Conservation (phyloP, 1,140 invertebrate genomes). For the Formica selysi region DNA sequence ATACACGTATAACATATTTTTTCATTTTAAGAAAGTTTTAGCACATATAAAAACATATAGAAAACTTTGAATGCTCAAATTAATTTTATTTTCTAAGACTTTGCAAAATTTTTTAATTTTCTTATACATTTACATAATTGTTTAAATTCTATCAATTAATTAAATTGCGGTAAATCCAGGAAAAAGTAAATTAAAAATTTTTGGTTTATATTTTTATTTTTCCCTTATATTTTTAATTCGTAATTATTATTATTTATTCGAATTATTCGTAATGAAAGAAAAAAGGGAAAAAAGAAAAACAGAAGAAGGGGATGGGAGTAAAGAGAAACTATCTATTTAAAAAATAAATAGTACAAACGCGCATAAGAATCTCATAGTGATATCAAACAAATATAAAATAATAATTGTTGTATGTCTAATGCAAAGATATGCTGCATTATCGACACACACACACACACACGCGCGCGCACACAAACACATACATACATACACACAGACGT, state of each 20-base stretch:
- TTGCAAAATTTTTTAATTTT: not conserved
- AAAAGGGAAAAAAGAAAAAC: no score
- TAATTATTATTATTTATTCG: no score
- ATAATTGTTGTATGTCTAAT: slow-evolving; percentile 14
- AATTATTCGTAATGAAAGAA: slow-evolving; percentile 17
- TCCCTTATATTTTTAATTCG: slow-evolving; percentile 39
- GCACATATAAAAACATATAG: slow-evolving; percentile 21
- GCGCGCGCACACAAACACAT: no score
- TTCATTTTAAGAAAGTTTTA: slow-evolving; percentile 15
- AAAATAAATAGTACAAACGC: slow-evolving; percentile 40
- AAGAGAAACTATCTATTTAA: not conserved
- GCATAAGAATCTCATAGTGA: not conserved
- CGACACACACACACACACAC: not conserved
- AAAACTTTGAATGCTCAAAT: slow-evolving; percentile 32
- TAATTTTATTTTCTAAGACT: not conserved
- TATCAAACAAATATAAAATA: slow-evolving; percentile 21
- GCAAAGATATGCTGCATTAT: slow-evolving; percentile 4
- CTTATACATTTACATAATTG: slow-evolving; percentile 14
- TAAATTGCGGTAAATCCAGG: not conserved
- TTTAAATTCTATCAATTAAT: slow-evolving; percentile 27
- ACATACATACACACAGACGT: no score
- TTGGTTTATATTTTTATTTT: not conserved
- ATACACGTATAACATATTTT: slow-evolving; percentile 34
- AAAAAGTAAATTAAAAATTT: slow-evolving; percentile 3
- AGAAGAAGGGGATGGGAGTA: no score